Evolutionary conservation across 37 sponge, comb jelly and placozoan genomes (phyloP).

Genomic region (Oopsacas minuta): DNA sequence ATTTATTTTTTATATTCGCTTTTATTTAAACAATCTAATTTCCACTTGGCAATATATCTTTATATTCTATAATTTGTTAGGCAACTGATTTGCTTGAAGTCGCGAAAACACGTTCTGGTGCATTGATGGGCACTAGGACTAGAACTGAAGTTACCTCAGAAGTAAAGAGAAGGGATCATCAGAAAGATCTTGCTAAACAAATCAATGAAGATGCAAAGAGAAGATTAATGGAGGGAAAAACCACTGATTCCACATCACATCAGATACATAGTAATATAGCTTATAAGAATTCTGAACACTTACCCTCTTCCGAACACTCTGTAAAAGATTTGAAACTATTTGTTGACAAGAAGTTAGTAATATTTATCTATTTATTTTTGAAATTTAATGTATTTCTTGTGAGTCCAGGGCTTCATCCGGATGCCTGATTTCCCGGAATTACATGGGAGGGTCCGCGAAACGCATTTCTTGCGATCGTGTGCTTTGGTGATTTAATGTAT

Average conservation of each 20-base stretch:
- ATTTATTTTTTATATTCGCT: neutral
- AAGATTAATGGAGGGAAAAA: slow-evolving; percentile 19
- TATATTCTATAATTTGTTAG: neutral
- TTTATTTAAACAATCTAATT: no score
- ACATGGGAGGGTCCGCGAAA: no score
- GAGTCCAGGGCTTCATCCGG: no score
- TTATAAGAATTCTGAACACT: slow-evolving; percentile 58
- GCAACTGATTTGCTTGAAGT: neutral
- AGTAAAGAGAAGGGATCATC: slow-evolving; percentile 70
- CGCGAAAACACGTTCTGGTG: neutral
- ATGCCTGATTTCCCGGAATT: no score
- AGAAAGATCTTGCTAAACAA: slow-evolving; percentile 55
- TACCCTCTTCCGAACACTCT: slow-evolving; percentile 71
- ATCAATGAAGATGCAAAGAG: slow-evolving; percentile 82
- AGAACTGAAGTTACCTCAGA: slow-evolving; percentile 54
- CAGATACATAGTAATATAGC: slow-evolving; percentile 53
- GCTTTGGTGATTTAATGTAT: no score
- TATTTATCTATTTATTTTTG: slow-evolving; percentile 10
- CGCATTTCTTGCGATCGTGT: no score
- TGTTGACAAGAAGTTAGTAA: slow-evolving; percentile 49
- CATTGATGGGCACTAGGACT: neutral
- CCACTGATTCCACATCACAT: neutral
- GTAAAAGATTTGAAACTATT: slow-evolving; percentile 68
- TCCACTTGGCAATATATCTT: no score
- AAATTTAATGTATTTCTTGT: no score